Base-by-base conservation (phyloP, 2,888 invertebrate species). In the Merodon equestris region DNA sequence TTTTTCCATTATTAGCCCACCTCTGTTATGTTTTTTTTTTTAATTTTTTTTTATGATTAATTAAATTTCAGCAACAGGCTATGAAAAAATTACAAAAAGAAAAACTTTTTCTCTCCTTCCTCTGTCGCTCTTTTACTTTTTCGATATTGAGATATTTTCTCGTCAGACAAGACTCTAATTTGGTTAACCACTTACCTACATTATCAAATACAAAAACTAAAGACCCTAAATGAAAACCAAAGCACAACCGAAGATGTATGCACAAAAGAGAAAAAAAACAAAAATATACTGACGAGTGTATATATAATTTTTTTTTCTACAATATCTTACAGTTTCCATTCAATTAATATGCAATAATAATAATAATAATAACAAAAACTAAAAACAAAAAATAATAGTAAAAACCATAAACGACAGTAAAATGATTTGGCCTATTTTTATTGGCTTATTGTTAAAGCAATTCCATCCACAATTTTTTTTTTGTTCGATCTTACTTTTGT, bases 221-320 rank as follows among this genome's bases (percentile, higher is more conserved):
- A 27, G 7, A 60, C 44, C 18, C 4, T 36, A 50, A 14, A 54
- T 5, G 27, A 64, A 1, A 17, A 36, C 45, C 17, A n/a, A 54
- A 19, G 34, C 40, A 12, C 53, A 60, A 61, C 27, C 15, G 60
- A 48, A 64, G 44, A 44, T 27, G 12, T 40, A 53, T 14, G 15
- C 9, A 18, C 4, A 40, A 17, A 58, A n/a, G n/a, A n/a, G n/a
- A 40, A 15, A 63, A 13, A 57, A 58, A 36, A 64, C 34, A 48
- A 58, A 64, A 60, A 63, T 68, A 68, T 73, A 79, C 84, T 86
- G 88, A 87, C 87, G 88, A 88, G 84, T 85, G 85, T 88, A 88
- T 86, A 87, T 87, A 87, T 88, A 88, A 88, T 87, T 87, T 87
- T 87, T 85, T 83, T 87, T 86, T 86, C 84, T 83, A 63, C 12